These are phyloP conservation scores for Aphaenogaster rudis DNA, from an alignment of 1,140 invertebrate genomes.

Conservation along the genomic window DNA sequence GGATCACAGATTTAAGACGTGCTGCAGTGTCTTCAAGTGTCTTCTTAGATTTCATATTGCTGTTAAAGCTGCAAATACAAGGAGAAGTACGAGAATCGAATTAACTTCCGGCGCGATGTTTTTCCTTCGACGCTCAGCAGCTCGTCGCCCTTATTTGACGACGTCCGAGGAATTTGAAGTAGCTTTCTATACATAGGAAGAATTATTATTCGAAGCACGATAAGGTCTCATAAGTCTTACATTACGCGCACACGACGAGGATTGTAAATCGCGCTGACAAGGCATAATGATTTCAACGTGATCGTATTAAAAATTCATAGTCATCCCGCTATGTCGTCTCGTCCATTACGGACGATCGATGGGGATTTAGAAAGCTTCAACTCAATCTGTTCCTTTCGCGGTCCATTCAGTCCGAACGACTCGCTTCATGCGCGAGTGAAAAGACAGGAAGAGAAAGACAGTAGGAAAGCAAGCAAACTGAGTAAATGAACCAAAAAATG, in stretches of 20 bases:
- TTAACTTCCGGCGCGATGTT: slow-evolving; percentile 53
- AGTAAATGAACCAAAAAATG: background rate
- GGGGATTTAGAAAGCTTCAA: slow-evolving; percentile 49
- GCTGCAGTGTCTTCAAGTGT: background rate
- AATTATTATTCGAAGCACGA: slow-evolving; percentile 70
- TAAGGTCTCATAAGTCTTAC: slow-evolving; percentile 71
- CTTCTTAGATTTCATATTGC: slow-evolving; percentile 10
- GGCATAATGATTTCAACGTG: slow-evolving; percentile 76
- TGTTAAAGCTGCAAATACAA: slow-evolving; percentile 16
- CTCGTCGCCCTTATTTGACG: slow-evolving; percentile 57
- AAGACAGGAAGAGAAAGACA: background rate
- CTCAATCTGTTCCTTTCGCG: slow-evolving; percentile 36
- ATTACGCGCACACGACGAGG: slow-evolving; percentile 67
- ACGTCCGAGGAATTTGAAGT: slow-evolving; percentile 26
- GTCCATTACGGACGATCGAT: slow-evolving; percentile 56
- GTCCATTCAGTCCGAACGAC: slow-evolving; percentile 32
- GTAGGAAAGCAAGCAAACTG: slow-evolving; percentile 27
- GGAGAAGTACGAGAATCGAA: background rate
- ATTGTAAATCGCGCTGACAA: slow-evolving; percentile 75
- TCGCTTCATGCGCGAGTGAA: slow-evolving; percentile 6
- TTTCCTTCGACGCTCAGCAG: slow-evolving; percentile 18
- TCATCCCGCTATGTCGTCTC: slow-evolving; percentile 49
- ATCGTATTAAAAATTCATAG: slow-evolving; percentile 73
- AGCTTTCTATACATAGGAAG: slow-evolving; percentile 20
- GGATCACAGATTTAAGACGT: background rate